Base-by-base conservation (phyloP, 2,888 invertebrate species). In the Amblyjoppa proteus region DNA sequence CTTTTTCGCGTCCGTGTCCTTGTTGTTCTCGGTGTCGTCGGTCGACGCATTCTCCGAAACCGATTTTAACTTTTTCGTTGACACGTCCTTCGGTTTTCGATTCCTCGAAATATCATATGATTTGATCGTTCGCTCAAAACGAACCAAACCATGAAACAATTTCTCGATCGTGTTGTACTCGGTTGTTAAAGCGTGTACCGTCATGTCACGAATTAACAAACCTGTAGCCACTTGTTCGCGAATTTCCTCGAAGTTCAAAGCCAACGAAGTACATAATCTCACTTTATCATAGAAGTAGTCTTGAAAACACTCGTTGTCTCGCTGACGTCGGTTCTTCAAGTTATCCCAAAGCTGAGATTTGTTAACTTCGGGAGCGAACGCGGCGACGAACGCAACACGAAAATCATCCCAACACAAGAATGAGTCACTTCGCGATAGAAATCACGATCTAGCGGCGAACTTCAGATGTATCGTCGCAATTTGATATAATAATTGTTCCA, bases 201-300 rank as follows among this genome's bases (percentile, higher is more conserved):
- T 74, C 56, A 82, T 61, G 9, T 84, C 79, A 28, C 74, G 58
- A 11, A 69, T 80, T 3, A 53, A n/a, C 20, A 86, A n/a, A 16
- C 80, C 84, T 11, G 69, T 51, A 9, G 79, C 53, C 4, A 87
- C 51, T 38, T 86, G 80, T 7, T 82, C 69, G 11, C 84, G 77
- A 1, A 77, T 58, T 66, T 87, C 82, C 5, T 75, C 68, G 45
- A 84, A 81, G 0, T 66, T 41, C 9, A 86, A 38, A 38, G 70
- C 56, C 7, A 87, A n/a, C 9, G 82, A 51, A 0, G 78, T 82
- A 79, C 79, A 84, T 41, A 86, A 53, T 28, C 79, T 64, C 11
- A 86, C 77, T 38, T 84, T 87, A 4, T 82, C 84, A 3, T 86
- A 83, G 34, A 74, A 86, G 53, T 87, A 87, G 2, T 76, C 64